These are phyloP conservation scores for Tetranychus piercei DNA, from an alignment of 2,888 invertebrate genomes.

Conservation along the genomic window DNA sequence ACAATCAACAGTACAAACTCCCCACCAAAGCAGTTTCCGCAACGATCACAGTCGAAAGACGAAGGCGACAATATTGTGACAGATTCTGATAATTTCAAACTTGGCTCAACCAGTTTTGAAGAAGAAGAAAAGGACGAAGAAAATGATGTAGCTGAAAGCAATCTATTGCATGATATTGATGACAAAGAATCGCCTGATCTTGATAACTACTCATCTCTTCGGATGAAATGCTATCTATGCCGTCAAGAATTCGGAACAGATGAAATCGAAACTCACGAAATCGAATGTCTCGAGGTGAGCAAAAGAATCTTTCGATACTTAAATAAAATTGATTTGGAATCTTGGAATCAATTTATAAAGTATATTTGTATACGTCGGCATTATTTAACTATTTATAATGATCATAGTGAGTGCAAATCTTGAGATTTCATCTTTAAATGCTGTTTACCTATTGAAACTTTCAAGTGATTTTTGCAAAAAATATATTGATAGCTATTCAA, in stretches of 20 bases:
- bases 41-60: not conserved
- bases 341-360: not conserved
- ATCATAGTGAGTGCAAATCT: no score
- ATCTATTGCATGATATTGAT: not conserved
- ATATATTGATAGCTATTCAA: no score
- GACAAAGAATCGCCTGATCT: not conserved
- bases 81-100: not conserved
- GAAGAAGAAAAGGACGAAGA: not conserved
- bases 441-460: no score
- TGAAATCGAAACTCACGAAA: not conserved
- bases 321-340: not conserved
- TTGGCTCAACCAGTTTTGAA: not conserved
- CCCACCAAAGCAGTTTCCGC: not conserved
- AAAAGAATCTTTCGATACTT: not conserved
- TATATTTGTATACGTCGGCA: no score
- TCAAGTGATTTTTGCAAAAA: no score
- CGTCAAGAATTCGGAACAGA: not conserved
- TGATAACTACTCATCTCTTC: not conserved
- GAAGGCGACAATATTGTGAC: not conserved
- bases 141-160: not conserved
- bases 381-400: no score
- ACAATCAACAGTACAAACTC: not conserved
- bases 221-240: not conserved
- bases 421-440: no score
- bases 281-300: not conserved